phyloP scores from a whole-genome alignment of 2,797 vertebrate species.

The Moxostoma hubbsi region DNA sequence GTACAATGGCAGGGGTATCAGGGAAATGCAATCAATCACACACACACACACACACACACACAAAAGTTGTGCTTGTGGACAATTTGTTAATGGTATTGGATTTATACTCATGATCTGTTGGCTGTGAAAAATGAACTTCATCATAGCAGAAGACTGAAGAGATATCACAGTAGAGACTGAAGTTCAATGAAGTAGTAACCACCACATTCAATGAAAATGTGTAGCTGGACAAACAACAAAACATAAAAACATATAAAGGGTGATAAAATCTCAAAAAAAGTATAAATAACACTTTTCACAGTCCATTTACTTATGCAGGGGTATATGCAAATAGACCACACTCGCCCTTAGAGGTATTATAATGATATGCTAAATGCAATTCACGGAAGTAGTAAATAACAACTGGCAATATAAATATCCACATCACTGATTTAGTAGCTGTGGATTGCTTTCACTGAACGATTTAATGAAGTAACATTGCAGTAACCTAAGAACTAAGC shows the following conservation, averaged over 20 bases:
- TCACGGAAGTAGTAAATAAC: background rate
- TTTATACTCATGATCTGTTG: background rate
- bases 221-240: background rate
- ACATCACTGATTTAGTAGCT: background rate
- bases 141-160: background rate
- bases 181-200: background rate
- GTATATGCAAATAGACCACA: background rate
- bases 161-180: background rate
- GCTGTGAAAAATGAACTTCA: background rate
- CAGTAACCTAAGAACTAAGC: background rate
- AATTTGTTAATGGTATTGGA: background rate
- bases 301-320: background rate
- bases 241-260: background rate
- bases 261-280: background rate
- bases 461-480: conserved; percentile 4
- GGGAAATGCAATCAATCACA: too few relatives aligned
- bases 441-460: background rate
- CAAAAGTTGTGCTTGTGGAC: background rate
- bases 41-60: too few relatives aligned
- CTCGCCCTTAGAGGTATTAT: background rate
- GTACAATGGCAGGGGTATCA: too few relatives aligned
- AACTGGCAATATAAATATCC: conserved; percentile 1
- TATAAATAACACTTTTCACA: background rate
- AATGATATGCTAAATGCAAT: conserved; percentile 17
- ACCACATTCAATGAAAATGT: background rate